phyloP scores from a whole-genome alignment of 2,888 invertebrate genomes.

The Zhengitettix transpicula region DNA sequence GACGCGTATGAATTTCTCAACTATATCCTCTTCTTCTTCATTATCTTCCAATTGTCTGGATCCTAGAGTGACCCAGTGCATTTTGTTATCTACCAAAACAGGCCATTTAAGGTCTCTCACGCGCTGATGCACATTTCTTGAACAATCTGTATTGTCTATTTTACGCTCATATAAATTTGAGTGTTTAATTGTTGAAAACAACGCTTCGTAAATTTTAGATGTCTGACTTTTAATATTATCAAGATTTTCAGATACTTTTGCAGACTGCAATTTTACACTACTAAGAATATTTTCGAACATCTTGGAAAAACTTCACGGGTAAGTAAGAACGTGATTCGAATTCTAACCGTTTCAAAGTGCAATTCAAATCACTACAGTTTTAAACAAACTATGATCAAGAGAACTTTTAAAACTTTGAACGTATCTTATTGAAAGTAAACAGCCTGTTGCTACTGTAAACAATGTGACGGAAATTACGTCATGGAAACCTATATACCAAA shows the following conservation, averaged over 20 bases:
- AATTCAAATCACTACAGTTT: no score
- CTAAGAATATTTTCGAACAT: slow-evolving; percentile 32
- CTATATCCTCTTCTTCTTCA: slow-evolving; percentile 32
- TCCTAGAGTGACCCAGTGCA: slow-evolving; percentile 28
- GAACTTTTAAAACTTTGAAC: no score
- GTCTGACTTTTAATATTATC: slow-evolving; percentile 21
- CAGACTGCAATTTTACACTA: slow-evolving; percentile 28
- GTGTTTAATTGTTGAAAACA: slow-evolving; percentile 16
- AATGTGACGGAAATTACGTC: no score
- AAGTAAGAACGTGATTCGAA: no score
- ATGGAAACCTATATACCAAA: no score
- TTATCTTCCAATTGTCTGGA: slow-evolving; percentile 14
- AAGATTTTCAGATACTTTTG: slow-evolving; percentile 23
- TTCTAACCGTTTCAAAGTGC: no score
- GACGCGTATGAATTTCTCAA: slow-evolving; percentile 38
- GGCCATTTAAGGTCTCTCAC: slow-evolving; percentile 39
- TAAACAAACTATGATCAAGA: no score
- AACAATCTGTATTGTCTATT: slow-evolving; percentile 35
- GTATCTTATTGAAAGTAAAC: no score
- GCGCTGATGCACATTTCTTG: slow-evolving; percentile 27
- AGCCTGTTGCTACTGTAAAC: no score
- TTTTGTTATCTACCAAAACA: slow-evolving; percentile 31
- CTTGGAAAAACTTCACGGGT: background rate
- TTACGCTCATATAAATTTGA: slow-evolving; percentile 28
- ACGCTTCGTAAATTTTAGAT: slow-evolving; percentile 21